phyloP scores from a whole-genome alignment of 2,113 vertebrate genomes.

The Eulemur macaco region DNA sequence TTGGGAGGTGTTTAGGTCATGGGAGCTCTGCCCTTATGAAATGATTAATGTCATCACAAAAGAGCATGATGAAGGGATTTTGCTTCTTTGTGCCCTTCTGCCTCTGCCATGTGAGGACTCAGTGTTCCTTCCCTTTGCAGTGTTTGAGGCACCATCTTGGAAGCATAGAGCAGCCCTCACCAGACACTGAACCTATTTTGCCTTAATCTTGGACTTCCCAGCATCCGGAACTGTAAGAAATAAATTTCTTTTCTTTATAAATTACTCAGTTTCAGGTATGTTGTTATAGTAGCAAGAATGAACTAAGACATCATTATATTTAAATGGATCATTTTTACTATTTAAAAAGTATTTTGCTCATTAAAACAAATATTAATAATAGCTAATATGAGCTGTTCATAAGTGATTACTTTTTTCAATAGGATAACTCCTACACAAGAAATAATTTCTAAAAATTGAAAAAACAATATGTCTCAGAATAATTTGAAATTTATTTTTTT shows the following conservation, averaged over 20 bases:
- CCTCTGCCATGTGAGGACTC: not conserved
- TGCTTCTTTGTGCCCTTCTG: not conserved
- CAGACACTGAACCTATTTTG: not conserved
- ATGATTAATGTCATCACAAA: not conserved
- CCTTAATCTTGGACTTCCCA: not conserved
- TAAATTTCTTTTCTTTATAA: not conserved
- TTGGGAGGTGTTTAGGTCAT: no score
- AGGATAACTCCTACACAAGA: not conserved
- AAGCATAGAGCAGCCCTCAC: not conserved
- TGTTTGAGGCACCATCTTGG: no score
- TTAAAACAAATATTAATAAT: not conserved
- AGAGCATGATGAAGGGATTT: not conserved
- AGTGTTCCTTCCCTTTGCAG: no score
- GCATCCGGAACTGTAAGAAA: not conserved
- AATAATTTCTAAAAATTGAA: not conserved
- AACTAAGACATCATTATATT: not conserved
- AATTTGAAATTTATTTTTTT: not conserved
- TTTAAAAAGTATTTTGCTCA: not conserved
- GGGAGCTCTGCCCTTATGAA: not conserved
- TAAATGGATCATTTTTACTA: not conserved
- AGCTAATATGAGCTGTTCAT: not conserved
- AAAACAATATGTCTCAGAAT: not conserved
- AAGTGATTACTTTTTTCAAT: not conserved
- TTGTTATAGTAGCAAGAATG: not conserved
- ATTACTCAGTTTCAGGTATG: not conserved